These are phyloP conservation scores for Halcyon smyrnensis DNA, from an alignment of 2,797 vertebrate species.

Conservation along the genomic window DNA sequence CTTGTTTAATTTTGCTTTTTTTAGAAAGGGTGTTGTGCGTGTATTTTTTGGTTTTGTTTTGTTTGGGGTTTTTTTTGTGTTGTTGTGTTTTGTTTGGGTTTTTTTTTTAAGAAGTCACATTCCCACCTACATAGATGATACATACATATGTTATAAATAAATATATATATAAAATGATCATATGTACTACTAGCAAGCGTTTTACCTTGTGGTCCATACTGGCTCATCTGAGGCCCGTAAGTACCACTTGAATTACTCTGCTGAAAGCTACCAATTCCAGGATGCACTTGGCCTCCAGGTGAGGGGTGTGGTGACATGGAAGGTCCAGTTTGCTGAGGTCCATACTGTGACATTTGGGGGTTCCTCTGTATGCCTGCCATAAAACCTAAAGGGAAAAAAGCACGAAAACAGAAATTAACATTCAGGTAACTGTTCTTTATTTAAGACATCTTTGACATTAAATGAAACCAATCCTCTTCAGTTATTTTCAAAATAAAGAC, in stretches of 20 bases:
- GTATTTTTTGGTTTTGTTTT: background rate
- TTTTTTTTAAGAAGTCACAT: background rate
- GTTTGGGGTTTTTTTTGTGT: background rate
- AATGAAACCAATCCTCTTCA: background rate
- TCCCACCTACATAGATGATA: fast-evolving
- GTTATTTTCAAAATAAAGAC: background rate
- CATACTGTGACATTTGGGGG: conserved; percentile 89
- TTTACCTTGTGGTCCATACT: conserved; percentile 94
- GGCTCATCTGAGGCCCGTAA: conserved; percentile 91
- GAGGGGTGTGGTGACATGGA: conserved; percentile 92
- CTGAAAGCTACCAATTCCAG: conserved; percentile 87
- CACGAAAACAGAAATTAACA: background rate
- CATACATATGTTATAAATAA: background rate
- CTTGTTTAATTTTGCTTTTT: background rate
- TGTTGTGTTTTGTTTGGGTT: background rate
- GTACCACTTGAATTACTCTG: conserved; percentile 87
- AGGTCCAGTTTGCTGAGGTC: conserved; percentile 88
- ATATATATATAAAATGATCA: background rate
- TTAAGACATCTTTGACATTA: background rate
- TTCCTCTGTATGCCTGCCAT: conserved; percentile 91
- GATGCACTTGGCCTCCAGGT: conserved; percentile 88
- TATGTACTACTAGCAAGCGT: background rate
- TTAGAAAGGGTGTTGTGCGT: fast-evolving
- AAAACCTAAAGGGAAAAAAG: conserved; percentile 81
- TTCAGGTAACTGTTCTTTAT: background rate